Conservation (phyloP, 92 coral and sea anemone species). For the Zoanthus solanderi region DNA sequence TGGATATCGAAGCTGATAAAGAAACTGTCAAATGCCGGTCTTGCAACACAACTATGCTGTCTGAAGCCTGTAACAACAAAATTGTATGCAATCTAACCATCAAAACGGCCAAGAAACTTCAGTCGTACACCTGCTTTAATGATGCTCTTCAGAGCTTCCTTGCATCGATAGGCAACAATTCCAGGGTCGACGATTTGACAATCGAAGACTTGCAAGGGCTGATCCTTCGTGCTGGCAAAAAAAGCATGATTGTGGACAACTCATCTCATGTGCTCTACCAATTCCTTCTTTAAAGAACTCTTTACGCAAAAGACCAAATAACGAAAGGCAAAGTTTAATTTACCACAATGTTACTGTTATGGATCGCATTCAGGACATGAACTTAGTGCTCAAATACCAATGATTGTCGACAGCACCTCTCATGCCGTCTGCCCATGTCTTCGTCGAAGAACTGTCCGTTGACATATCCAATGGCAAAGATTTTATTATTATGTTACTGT, state of each 20-base stretch:
- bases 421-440: slow-evolving; percentile 11
- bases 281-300: slow-evolving; percentile 31
- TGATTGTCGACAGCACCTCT: slow-evolving; percentile 6
- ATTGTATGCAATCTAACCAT: slow-evolving; percentile 42
- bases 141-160: slow-evolving; percentile 60
- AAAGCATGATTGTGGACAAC: slow-evolving; percentile 57
- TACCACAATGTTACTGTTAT: slow-evolving; percentile 6
- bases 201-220: slow-evolving; percentile 51
- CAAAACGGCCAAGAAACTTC: slow-evolving; percentile 23
- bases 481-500: neutral
- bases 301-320: slow-evolving; percentile 3
- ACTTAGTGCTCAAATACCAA: slow-evolving; percentile 4
- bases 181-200: slow-evolving; percentile 4
- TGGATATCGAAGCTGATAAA: slow-evolving; percentile 43
- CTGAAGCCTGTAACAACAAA: slow-evolving; percentile 43
- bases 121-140: slow-evolving; percentile 51
- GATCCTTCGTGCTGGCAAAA: slow-evolving; percentile 36
- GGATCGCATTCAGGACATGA: slow-evolving; percentile 6
- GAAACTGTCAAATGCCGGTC: slow-evolving; percentile 46
- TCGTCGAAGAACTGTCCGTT: slow-evolving; percentile 3
- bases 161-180: slow-evolving; percentile 32
- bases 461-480: slow-evolving; percentile 4
- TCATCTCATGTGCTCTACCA: slow-evolving; percentile 52
- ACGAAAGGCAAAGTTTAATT: slow-evolving; percentile 3
- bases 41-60: slow-evolving; percentile 62